Conservation (phyloP, 2,797 vertebrate genomes). For the Channallabes apus region DNA sequence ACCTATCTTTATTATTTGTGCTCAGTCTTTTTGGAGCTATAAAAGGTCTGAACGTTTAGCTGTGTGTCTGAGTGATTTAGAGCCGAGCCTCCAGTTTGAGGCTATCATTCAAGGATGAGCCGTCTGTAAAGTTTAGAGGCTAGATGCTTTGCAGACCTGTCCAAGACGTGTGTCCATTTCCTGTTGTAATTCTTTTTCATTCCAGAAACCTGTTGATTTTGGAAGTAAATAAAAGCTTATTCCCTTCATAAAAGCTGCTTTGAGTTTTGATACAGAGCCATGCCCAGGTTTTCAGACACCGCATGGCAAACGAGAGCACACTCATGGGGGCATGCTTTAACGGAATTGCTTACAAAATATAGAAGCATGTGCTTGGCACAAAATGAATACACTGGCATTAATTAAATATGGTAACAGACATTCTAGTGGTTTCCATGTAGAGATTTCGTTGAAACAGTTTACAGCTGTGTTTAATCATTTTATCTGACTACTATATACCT, state of each 20-base stretch:
- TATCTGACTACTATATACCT: not conserved
- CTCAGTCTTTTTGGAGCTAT: constrained; percentile 41
- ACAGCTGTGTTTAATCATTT: not conserved
- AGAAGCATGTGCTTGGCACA: not conserved
- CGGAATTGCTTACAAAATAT: not conserved
- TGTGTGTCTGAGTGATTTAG: constrained; percentile 47
- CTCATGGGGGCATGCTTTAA: not conserved
- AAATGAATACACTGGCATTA: not conserved
- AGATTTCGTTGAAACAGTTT: not conserved
- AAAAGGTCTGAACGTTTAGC: constrained; percentile 50
- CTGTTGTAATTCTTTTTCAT: constrained; percentile 6
- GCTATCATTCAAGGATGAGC: constrained; percentile 32
- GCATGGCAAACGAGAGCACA: not conserved
- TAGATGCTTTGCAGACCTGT: constrained; percentile 23
- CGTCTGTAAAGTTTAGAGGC: constrained; percentile 31
- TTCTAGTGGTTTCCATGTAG: not conserved
- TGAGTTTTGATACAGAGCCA: not conserved
- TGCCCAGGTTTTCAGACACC: not conserved
- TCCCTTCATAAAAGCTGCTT: not conserved
- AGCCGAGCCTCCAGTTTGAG: constrained; percentile 35
- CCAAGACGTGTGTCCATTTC: constrained; percentile 21
- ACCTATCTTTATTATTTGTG: constrained; percentile 40
- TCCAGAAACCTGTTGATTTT: constrained; percentile 10
- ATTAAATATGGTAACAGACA: not conserved
- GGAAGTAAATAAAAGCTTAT: not conserved